phyloP scores from a whole-genome alignment of 2,113 vertebrate genomes.

The Salvator merianae region DNA sequence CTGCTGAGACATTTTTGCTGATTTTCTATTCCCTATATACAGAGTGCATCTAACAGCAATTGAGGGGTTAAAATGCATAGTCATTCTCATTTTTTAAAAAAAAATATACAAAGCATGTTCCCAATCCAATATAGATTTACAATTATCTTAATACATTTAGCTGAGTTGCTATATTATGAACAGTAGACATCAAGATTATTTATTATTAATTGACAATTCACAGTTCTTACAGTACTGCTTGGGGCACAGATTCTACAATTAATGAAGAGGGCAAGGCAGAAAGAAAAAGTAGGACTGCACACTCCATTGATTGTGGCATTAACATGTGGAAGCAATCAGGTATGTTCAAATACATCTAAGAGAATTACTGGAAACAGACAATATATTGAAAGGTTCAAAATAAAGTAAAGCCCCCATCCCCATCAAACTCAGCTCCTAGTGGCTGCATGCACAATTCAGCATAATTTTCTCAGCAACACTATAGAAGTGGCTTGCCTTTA shows the following conservation, averaged over 20 bases:
- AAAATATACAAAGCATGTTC: not conserved
- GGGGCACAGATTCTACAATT: not conserved
- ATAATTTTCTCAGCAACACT: too few relatives aligned
- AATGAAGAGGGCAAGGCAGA: not conserved
- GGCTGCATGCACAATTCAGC: too few relatives aligned
- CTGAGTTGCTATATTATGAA: slow-evolving; percentile 21
- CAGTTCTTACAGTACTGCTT: not conserved
- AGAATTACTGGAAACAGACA: slow-evolving; percentile 43
- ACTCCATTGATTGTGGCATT: not conserved
- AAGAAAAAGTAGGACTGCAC: not conserved
- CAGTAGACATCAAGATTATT: not conserved
- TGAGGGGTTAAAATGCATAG: not conserved
- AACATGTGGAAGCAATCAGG: not conserved
- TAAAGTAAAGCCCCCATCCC: too few relatives aligned
- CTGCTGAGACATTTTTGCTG: rapidly evolving
- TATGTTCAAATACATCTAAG: slow-evolving; percentile 35
- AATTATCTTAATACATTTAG: slow-evolving; percentile 18
- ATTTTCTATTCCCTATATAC: not conserved
- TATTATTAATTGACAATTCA: slow-evolving; percentile 27
- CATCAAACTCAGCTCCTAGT: too few relatives aligned
- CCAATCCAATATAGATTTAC: slow-evolving; percentile 7
- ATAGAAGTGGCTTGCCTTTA: too few relatives aligned
- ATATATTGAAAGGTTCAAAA: too few relatives aligned
- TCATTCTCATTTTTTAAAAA: slow-evolving; percentile 3
- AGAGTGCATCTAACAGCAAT: not conserved